Conservation (phyloP, 2,888 invertebrate genomes). For the Abrostola triplasia region DNA sequence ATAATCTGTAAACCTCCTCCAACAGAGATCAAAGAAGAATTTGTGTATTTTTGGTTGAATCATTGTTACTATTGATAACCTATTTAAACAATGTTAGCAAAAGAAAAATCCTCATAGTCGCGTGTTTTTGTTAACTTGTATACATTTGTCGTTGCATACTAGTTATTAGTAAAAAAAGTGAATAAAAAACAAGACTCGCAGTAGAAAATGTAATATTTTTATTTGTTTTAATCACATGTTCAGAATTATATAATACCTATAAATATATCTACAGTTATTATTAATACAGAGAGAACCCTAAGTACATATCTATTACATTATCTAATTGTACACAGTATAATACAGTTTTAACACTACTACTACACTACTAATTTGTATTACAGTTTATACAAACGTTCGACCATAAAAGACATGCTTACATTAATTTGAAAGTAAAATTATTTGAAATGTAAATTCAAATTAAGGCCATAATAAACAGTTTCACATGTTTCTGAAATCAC, state of each 20-base stretch:
- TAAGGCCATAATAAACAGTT: neutral
- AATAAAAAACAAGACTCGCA: neutral
- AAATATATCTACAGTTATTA: neutral
- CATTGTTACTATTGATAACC: no score
- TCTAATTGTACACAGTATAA: neutral
- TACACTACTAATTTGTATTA: neutral
- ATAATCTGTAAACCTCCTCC: no score
- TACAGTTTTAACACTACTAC: neutral
- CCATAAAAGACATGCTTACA: neutral
- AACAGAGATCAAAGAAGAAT: no score
- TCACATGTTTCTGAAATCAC: neutral
- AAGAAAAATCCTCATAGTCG: no score
- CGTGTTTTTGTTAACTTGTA: no score
- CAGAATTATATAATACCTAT: neutral
- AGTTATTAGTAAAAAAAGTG: neutral
- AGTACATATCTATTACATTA: neutral
- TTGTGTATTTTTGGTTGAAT: no score
- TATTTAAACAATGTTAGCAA: no score
- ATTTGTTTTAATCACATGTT: neutral
- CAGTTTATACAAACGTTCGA: slow-evolving; percentile 1
- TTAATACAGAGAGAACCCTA: slow-evolving; percentile 3
- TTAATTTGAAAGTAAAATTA: neutral
- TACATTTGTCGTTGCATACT: neutral
- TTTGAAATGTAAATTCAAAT: neutral
- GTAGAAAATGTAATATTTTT: slow-evolving; percentile 4